Conservation (phyloP, 2,888 invertebrate species). For the Morpho helenor region DNA sequence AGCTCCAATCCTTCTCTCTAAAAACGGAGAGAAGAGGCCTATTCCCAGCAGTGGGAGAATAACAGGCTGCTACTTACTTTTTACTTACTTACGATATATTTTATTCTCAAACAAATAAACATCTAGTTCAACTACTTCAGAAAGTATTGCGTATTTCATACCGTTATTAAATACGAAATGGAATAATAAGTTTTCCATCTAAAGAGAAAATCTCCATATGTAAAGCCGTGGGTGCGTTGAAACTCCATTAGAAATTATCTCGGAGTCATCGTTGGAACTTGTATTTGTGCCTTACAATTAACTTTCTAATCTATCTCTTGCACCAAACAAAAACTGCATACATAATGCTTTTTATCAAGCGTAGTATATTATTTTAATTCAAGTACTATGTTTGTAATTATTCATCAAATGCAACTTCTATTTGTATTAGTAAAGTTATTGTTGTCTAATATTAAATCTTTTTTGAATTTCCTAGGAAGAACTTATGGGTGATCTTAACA, state of each 20-base stretch:
- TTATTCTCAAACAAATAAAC: not conserved
- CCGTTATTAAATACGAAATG: slow-evolving; percentile 13
- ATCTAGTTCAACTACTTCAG: not conserved
- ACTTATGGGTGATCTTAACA: no score
- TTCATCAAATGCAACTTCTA: no score
- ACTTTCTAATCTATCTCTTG: slow-evolving; percentile 37
- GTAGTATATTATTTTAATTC: slow-evolving; percentile 1
- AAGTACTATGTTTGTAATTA: no score
- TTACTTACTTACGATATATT: not conserved
- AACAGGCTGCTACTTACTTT: no score
- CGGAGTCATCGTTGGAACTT: slow-evolving; percentile 30
- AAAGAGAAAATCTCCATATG: slow-evolving; percentile 29
- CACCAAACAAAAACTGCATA: slow-evolving; percentile 29
- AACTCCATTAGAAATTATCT: slow-evolving; percentile 38
- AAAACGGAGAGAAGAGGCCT: no score
- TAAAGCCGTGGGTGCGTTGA: slow-evolving; percentile 25
- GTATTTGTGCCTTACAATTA: slow-evolving; percentile 35
- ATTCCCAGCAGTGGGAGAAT: no score
- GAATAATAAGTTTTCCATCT: slow-evolving; percentile 27
- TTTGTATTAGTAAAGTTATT: no score
- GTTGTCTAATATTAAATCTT: no score
- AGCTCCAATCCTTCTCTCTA: no score
- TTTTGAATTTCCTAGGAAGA: no score
- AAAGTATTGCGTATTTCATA: slow-evolving; percentile 1
- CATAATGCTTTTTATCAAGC: slow-evolving; percentile 22